phyloP scores from a whole-genome alignment of 2,888 invertebrate species.

The Toxonevra muliebris region DNA sequence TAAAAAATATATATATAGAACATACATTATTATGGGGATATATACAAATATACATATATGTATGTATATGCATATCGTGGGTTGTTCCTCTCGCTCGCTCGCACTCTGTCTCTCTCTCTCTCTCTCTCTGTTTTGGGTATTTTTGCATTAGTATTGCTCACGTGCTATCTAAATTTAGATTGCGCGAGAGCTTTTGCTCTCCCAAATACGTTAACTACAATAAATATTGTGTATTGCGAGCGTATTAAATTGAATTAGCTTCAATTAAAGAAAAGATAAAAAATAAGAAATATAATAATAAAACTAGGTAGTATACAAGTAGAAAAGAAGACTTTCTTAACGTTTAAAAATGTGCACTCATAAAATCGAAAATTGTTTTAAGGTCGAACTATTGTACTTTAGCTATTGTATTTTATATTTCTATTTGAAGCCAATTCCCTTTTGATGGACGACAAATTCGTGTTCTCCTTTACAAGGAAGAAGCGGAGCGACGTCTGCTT shows the following conservation, averaged over 20 bases:
- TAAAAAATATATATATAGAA: neutral
- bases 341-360: neutral
- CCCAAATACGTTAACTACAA: neutral
- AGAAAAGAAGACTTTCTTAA: neutral
- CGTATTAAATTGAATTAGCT: too few relatives aligned
- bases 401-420: neutral
- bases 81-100: too few relatives aligned
- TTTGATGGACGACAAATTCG: constrained; percentile 79
- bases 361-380: neutral
- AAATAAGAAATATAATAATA: too few relatives aligned
- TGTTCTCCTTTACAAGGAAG: constrained; percentile 84
- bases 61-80: too few relatives aligned
- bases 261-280: too few relatives aligned
- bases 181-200: neutral
- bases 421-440: constrained; percentile 66
- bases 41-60: too few relatives aligned
- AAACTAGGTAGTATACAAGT: too few relatives aligned
- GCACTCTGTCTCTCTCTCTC: too few relatives aligned
- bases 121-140: too few relatives aligned
- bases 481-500: constrained; percentile 79
- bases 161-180: constrained; percentile 57
- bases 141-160: constrained; percentile 60
- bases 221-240: too few relatives aligned
- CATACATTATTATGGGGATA: neutral
- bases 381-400: neutral